These are phyloP conservation scores for Azorinus chamasolen DNA, from an alignment of 2,888 invertebrate species.

Conservation along the genomic window DNA sequence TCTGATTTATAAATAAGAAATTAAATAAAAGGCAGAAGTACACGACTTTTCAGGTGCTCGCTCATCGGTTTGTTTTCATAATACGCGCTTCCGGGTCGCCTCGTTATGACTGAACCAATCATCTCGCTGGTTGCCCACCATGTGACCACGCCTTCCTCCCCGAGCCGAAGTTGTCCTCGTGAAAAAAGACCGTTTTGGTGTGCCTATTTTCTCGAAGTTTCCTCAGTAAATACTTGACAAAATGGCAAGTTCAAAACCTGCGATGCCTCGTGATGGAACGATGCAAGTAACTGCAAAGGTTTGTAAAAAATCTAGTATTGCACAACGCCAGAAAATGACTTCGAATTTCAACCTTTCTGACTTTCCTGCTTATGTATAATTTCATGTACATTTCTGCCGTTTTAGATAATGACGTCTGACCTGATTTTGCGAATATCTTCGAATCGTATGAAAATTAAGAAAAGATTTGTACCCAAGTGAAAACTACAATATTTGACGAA, in stretches of 20 bases:
- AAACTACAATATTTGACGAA: conserved; percentile 25
- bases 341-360: conserved; percentile 11
- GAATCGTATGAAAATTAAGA: conserved; percentile 46
- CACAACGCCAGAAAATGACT: conserved; percentile 26
- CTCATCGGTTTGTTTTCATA: conserved; percentile 65
- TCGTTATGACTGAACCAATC: conserved; percentile 74
- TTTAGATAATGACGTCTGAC: conserved; percentile 37
- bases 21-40: background rate
- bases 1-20: background rate
- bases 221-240: conserved; percentile 63
- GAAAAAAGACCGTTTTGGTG: conserved; percentile 73
- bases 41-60: background rate
- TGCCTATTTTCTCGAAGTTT: conserved; percentile 64
- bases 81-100: conserved; percentile 77
- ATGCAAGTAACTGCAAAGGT: conserved; percentile 84
- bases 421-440: conserved; percentile 21
- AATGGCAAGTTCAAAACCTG: conserved; percentile 80
- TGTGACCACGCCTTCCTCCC: conserved; percentile 82
- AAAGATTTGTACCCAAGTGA: conserved; percentile 21
- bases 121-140: conserved; percentile 67
- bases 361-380: background rate
- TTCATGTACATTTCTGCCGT: conserved; percentile 13
- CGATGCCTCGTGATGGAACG: conserved; percentile 78
- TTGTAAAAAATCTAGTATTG: conserved; percentile 54
- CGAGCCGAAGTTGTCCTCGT: conserved; percentile 75